Base-by-base conservation (phyloP, 2,797 vertebrate species). In the Octomys mimax region DNA sequence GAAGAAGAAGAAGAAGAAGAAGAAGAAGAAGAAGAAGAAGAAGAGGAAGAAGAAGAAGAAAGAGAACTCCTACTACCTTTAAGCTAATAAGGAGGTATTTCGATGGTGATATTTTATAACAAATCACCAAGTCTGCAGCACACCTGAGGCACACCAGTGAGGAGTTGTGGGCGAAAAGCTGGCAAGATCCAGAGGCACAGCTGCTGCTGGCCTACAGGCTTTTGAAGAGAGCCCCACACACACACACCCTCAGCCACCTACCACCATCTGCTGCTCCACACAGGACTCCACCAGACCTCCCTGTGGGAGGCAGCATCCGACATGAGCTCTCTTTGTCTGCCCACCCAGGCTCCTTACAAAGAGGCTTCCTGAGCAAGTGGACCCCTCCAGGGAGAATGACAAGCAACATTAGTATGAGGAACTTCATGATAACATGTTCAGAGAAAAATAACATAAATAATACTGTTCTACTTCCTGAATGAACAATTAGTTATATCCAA, bases 171-270 rank as follows among this genome's bases (percentile, higher is more conserved):
- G 97, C 26, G 75, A 83, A 89, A 93, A 94, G 71, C 78, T 98
- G 97, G 97, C 97, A 97, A 95, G 96, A 98, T 26, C 61, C n/a
- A 93, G 57, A 73, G 93, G 85, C 77, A 92, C 97, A 98, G 97
- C 97, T 98, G 97, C 93, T 0, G 24, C 73, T 93, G 96, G 94
- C 94, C 97, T 95, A 97, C 96, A 81, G 75, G 91, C 73, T 95
- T 97, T 92, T 94, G 87, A 94, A 96, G 89, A 94, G 68, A 95
- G 81, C 7, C 84, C 95, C 49, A 6, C 49, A 10, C 49, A 62
- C 68, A 31, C 91, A 91, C 75, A 75, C 94, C 92, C 82, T 87
- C 24, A 79, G 42, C 95, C 97, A 96, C 97, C 97, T 92, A 98
- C 97, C 57, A 93, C 97, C 97, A 97, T 97, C 97, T 98, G 97